Evolutionary conservation across 2,113 vertebrate genomes (phyloP), one percentile per base, ranked within the genome.

Genomic region (Serilophus lunatus): DNA sequence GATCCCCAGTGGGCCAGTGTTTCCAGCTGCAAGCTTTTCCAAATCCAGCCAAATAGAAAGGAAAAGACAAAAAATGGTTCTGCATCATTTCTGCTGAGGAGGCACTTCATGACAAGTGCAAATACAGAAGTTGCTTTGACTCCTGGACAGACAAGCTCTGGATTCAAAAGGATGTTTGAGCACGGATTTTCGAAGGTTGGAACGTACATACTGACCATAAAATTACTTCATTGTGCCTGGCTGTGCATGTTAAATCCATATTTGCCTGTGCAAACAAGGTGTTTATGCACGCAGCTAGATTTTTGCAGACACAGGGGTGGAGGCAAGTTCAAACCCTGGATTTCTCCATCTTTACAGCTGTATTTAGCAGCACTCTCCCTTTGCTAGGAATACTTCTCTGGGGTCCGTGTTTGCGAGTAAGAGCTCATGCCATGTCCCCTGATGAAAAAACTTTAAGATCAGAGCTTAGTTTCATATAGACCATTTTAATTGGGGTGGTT

Each of bases 121-220:
- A 88, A 83, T 56, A 75, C 31, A 86, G 50, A 90, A 90, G 93
- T 92, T 86, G 60, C 88, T 95, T 81, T 94, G 93, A 81, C 93
- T 96, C 82, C 80, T 65, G 88, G 83, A 86, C 3, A 57, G 82
- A 94, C 81, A 93, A 82, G 95, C 47, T 93, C 71, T 51, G 65
- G 91, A 95, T 91, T 94, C 77, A 81, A 71, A 93, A 95, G 92
- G 92, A 93, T 92, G 92, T 93, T 93, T 91, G 90, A 96, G 94
- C 94, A 91, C 94, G 93, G 82, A 90, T 91, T 90, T 96, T 96
- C 93, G 74, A 91, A 92, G 92, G 88, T 92, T 94, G 88, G 72
- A 91, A 93, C 28, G 22, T 86, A 96, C 78, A 44, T 68, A 86
- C 59, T 93, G 93, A 90, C 90, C 75, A 40, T 96, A 92, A 96